Conservation (phyloP, 2,113 vertebrate genomes). For the Lophochroa leadbeateri region DNA sequence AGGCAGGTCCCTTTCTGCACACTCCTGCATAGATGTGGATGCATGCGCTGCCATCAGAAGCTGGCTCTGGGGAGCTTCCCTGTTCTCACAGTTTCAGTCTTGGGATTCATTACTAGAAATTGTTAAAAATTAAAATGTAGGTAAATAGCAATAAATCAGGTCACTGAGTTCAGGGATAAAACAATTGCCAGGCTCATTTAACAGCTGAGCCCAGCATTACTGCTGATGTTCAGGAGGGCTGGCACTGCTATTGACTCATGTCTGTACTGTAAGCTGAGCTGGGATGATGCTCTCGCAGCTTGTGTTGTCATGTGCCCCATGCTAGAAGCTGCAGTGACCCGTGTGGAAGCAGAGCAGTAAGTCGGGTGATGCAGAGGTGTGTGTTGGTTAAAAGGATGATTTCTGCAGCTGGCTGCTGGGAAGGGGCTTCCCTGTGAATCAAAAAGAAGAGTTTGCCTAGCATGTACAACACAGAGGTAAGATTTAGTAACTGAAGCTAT, state of each 20-base stretch:
- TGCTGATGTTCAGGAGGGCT: neutral
- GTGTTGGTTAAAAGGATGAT: neutral
- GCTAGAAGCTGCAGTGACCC: neutral
- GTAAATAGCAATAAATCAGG: neutral
- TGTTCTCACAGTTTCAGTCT: neutral
- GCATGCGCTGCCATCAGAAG: neutral
- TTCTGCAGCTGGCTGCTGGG: neutral
- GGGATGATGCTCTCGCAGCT: fast-evolving
- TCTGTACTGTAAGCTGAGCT: neutral
- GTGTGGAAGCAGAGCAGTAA: neutral
- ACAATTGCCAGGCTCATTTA: neutral
- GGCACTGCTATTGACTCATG: neutral
- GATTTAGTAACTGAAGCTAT: neutral
- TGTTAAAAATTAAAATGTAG: neutral
- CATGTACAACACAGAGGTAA: neutral
- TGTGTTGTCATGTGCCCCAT: neutral
- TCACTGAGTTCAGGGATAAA: neutral
- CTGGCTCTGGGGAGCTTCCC: neutral
- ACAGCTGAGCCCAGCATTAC: neutral
- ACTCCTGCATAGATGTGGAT: neutral
- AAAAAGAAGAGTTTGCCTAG: neutral
- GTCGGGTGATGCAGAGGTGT: neutral
- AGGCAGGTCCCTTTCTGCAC: neutral
- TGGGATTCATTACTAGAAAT: neutral
- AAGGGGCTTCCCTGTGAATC: neutral